These are phyloP conservation scores for Corapipo altera DNA, from an alignment of 2,113 vertebrate species.

Conservation along the genomic window DNA sequence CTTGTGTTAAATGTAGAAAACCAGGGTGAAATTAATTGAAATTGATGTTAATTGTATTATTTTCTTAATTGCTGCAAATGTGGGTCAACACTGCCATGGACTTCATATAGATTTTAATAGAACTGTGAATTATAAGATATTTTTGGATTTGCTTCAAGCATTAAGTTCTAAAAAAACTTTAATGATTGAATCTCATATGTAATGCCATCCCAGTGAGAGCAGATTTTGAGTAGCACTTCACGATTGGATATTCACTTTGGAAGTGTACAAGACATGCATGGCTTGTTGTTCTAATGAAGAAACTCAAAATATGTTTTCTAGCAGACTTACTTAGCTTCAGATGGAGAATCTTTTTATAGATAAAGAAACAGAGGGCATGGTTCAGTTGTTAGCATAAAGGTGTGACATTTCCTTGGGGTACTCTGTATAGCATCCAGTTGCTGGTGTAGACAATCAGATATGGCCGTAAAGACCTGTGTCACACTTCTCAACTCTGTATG, in stretches of 20 bases:
- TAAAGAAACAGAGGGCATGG: neutral
- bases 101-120: conserved; percentile 47
- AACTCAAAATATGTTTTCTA: neutral
- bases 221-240: neutral
- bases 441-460: neutral
- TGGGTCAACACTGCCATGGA: conserved; percentile 20
- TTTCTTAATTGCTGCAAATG: conserved; percentile 58
- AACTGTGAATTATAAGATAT: conserved; percentile 43
- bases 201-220: neutral
- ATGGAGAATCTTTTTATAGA: neutral
- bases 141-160: conserved; percentile 49
- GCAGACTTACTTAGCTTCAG: neutral
- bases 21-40: conserved; percentile 54
- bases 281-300: neutral
- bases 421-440: neutral
- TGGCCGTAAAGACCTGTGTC: neutral
- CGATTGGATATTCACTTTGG: neutral
- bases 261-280: neutral
- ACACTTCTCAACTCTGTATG: neutral
- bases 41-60: conserved; percentile 49
- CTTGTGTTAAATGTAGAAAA: conserved; percentile 16
- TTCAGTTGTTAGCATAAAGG: neutral
- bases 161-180: neutral
- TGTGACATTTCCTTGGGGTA: neutral
- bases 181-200: neutral